A percentile compares a stretch with the other conserved stretches of the same genome.
phyloP scores from a whole-genome alignment of 37 sponge, comb jelly and placozoan species.

The Dysidea cf. avara region DNA sequence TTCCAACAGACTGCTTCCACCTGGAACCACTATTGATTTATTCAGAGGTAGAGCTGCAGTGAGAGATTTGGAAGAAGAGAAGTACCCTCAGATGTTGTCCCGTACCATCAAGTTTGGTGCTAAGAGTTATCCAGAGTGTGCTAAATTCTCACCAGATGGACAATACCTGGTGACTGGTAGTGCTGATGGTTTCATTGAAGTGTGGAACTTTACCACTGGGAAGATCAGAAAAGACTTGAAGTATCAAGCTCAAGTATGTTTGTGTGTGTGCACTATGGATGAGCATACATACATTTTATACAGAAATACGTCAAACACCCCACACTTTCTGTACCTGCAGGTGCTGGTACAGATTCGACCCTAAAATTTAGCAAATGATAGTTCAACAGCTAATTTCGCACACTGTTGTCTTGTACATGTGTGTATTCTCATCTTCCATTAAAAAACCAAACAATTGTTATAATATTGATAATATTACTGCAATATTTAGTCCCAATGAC shows the following conservation, averaged over 20 bases:
- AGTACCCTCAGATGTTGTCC: conserved; percentile 85
- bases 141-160: conserved; percentile 93
- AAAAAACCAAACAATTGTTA: too few relatives aligned
- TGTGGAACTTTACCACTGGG: conserved; percentile 99
- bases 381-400: too few relatives aligned
- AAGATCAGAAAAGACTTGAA: conserved; percentile 97
- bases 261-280: too few relatives aligned
- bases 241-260: conserved; percentile 89
- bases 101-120: conserved; percentile 92
- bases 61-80: conserved; percentile 93
- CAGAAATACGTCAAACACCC: too few relatives aligned
- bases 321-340: too few relatives aligned
- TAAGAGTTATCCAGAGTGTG: conserved; percentile 91
- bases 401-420: too few relatives aligned
- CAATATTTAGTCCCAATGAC: too few relatives aligned
- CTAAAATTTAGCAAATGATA: too few relatives aligned
- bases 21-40: conserved; percentile 63
- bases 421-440: too few relatives aligned
- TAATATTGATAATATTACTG: too few relatives aligned
- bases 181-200: conserved; percentile 96
- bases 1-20: conserved; percentile 42
- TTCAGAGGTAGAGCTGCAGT: conserved; percentile 84
- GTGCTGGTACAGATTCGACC: neutral
- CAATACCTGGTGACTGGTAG: conserved; percentile 97
- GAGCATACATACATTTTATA: too few relatives aligned